Conservation (phyloP, 2,888 invertebrate genomes). For the Dryomyza anilis region DNA sequence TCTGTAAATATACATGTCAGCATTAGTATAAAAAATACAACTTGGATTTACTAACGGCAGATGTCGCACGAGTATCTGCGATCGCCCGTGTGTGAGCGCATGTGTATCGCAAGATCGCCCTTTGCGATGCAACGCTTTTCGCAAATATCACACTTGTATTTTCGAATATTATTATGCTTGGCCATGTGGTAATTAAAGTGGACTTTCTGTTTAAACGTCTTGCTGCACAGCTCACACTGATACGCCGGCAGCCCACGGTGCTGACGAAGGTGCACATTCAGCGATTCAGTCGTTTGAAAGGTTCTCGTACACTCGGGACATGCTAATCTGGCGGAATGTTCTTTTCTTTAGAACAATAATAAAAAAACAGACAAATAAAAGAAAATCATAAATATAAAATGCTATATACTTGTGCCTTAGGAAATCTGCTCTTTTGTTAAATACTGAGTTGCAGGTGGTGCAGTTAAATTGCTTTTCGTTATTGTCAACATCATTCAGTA, state of each 20-base stretch:
- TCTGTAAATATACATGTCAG: slow-evolving; percentile 29
- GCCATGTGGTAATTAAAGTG: slow-evolving; percentile 46
- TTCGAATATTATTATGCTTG: slow-evolving; percentile 46
- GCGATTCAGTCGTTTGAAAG: slow-evolving; percentile 37
- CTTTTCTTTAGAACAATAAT: slow-evolving; percentile 30
- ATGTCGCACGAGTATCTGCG: slow-evolving; percentile 47
- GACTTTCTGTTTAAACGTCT: slow-evolving; percentile 46
- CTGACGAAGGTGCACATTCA: slow-evolving; percentile 41
- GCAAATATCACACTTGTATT: slow-evolving; percentile 45
- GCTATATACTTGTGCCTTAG: slow-evolving; percentile 30
- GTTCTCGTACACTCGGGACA: slow-evolving; percentile 39
- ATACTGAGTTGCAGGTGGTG: background rate
- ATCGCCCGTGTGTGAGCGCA: slow-evolving; percentile 43
- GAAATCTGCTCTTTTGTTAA: slow-evolving; percentile 16
- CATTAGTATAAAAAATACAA: background rate
- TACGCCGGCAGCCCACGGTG: slow-evolving; percentile 36
- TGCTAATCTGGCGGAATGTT: slow-evolving; percentile 34
- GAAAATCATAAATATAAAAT: background rate
- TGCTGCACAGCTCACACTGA: slow-evolving; percentile 42
- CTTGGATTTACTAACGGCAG: slow-evolving; percentile 46
- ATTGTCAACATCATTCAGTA: background rate
- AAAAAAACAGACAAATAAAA: background rate
- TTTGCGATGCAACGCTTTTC: slow-evolving; percentile 44
- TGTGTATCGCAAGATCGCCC: slow-evolving; percentile 45
- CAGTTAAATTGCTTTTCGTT: slow-evolving; percentile 3